phyloP scores from a whole-genome alignment of 2,888 invertebrate genomes.

The Morinoia aosen region DNA sequence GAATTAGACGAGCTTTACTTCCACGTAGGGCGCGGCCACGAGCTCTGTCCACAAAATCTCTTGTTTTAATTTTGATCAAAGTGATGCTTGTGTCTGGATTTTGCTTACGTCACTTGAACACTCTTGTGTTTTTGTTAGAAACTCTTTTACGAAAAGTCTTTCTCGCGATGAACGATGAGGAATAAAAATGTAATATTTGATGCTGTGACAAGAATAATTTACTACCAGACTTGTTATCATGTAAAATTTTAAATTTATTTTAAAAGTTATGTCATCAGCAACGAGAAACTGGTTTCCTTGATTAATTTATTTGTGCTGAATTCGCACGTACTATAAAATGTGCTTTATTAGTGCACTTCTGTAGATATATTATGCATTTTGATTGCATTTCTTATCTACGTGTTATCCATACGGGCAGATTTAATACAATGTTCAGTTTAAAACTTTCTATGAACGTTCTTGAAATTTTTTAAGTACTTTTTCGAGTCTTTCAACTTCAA shows the following conservation, averaged over 20 bases:
- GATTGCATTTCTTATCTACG: too few species aligned
- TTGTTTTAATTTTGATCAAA: background rate
- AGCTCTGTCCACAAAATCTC: background rate
- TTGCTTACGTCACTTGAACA: background rate
- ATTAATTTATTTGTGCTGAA: too few species aligned
- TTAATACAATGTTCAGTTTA: background rate
- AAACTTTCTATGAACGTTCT: background rate
- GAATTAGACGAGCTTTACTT: constrained; percentile 20
- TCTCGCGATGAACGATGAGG: background rate
- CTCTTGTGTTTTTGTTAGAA: background rate
- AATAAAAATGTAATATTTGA: background rate
- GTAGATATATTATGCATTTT: too few species aligned
- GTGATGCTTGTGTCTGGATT: background rate
- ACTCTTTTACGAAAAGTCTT: background rate
- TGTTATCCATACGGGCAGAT: background rate
- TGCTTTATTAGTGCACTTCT: too few species aligned
- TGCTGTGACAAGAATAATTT: background rate
- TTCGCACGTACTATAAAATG: too few species aligned
- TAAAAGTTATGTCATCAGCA: too few species aligned
- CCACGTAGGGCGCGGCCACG: background rate
- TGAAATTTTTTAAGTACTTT: background rate
- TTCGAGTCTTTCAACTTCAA: background rate
- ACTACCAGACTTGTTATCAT: background rate
- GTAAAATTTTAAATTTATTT: background rate
- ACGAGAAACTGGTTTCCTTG: too few species aligned